phyloP scores from a whole-genome alignment of 2,113 vertebrate species.

The Nothoprocta perdicaria region DNA sequence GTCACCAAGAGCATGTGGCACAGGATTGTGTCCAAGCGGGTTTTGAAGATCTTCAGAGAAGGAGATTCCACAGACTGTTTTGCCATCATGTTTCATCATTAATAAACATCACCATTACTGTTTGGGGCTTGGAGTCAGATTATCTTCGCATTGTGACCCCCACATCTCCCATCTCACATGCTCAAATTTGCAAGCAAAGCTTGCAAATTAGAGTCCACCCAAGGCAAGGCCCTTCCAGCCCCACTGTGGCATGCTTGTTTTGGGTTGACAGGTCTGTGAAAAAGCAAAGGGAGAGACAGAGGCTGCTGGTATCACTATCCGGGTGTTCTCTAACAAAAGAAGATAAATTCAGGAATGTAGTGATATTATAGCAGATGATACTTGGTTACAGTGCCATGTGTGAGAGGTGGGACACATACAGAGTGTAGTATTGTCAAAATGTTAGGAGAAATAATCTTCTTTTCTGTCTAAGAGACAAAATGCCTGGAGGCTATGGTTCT shows the following conservation, averaged over 20 bases:
- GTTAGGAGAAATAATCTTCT: not conserved
- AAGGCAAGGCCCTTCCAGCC: no score
- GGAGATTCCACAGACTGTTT: no score
- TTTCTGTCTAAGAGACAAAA: not conserved
- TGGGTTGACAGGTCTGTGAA: not conserved
- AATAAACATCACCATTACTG: not conserved
- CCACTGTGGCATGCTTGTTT: not conserved
- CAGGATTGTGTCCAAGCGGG: no score
- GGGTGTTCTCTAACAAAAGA: not conserved
- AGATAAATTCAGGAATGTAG: not conserved
- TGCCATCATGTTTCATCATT: not conserved
- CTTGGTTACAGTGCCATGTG: not conserved
- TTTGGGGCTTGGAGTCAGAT: not conserved
- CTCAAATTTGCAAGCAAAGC: not conserved
- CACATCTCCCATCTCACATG: not conserved
- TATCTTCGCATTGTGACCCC: not conserved
- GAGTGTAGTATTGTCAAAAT: not conserved
- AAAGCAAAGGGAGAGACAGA: not conserved
- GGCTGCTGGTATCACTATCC: not conserved
- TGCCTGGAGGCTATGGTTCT: not conserved
- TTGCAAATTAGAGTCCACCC: not conserved
- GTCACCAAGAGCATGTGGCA: no score
- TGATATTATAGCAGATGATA: not conserved
- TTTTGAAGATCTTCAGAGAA: no score
- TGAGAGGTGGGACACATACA: not conserved